These are phyloP conservation scores for Neoaliturus tenellus DNA, from an alignment of 2,888 invertebrate genomes.

Conservation along the genomic window DNA sequence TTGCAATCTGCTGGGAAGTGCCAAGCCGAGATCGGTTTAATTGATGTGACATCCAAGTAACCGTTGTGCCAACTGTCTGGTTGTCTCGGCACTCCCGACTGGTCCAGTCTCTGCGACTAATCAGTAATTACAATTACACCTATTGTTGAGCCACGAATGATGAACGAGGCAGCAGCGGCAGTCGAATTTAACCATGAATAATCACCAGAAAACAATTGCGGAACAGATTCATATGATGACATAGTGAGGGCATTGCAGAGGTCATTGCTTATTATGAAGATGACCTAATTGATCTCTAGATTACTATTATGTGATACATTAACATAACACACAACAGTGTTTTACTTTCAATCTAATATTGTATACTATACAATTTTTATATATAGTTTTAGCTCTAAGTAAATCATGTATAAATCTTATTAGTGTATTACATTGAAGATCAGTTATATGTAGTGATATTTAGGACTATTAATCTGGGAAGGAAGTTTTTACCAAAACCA, in stretches of 20 bases:
- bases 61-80: conserved; percentile 31
- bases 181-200: too few species aligned
- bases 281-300: too few species aligned
- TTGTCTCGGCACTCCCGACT: not conserved
- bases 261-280: not conserved
- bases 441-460: too few species aligned
- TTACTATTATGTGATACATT: too few species aligned
- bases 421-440: too few species aligned
- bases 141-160: conserved; percentile 6
- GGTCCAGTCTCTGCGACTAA: not conserved
- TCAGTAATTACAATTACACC: not conserved
- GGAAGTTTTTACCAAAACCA: too few species aligned
- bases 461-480: too few species aligned
- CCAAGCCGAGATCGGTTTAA: conserved; percentile 34
- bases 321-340: too few species aligned
- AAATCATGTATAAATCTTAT: too few species aligned
- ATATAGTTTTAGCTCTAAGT: too few species aligned
- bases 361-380: too few species aligned
- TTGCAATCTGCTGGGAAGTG: not conserved
- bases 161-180: not conserved
- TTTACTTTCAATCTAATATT: too few species aligned
- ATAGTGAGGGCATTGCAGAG: not conserved
- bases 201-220: not conserved
- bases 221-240: not conserved
- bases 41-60: conserved; percentile 13